A percentile compares a stretch with the other conserved stretches of the same genome.
Conservation (phyloP, 2,113 vertebrate species). For the Rana temporaria region DNA sequence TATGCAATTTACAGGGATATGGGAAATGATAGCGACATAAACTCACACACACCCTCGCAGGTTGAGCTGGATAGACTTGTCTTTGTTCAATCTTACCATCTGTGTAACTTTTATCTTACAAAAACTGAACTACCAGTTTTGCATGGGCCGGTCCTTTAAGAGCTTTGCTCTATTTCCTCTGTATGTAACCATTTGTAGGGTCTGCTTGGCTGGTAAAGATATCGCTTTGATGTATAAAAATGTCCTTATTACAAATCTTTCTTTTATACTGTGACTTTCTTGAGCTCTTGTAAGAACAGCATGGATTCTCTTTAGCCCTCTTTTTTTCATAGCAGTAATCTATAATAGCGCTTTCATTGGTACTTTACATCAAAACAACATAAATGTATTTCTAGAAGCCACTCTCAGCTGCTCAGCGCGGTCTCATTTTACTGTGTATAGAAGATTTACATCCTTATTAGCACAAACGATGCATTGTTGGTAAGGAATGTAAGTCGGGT, state of each 20-base stretch:
- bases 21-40: no score
- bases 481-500: neutral
- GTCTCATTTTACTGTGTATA: neutral
- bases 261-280: conserved; percentile 2
- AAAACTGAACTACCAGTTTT: no score
- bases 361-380: conserved; percentile 37
- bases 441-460: neutral
- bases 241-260: conserved; percentile 22
- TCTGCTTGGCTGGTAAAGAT: neutral
- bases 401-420: neutral
- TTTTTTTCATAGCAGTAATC: neutral
- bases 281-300: conserved; percentile 19
- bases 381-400: conserved; percentile 29
- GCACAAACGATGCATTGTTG: conserved; percentile 6
- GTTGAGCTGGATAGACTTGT: no score
- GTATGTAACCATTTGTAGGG: neutral
- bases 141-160: neutral
- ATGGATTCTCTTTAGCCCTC: conserved; percentile 10
- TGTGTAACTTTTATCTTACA: no score
- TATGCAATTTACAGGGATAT: no score
- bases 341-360: conserved; percentile 8
- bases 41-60: no score
- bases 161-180: neutral
- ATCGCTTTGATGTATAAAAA: conserved; percentile 28
- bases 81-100: no score